Conservation (phyloP, 2,797 vertebrate genomes). For the Microchirus variegatus region DNA sequence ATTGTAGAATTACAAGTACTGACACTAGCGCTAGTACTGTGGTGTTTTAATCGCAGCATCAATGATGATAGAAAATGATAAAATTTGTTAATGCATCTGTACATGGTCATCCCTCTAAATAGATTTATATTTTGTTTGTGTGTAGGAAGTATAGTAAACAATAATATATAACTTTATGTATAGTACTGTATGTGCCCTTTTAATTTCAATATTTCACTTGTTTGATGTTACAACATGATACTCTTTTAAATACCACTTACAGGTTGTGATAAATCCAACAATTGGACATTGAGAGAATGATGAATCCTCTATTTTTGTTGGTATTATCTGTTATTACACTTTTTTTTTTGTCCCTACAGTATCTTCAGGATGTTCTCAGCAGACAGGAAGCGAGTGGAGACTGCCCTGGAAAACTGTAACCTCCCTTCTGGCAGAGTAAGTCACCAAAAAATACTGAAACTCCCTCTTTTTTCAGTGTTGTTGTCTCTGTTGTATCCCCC, state of each 20-base stretch:
- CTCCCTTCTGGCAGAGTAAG: constrained; percentile 96
- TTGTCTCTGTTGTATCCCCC: constrained; percentile 22
- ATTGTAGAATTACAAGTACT: not conserved
- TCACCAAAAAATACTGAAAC: constrained; percentile 35
- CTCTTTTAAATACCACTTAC: constrained; percentile 10
- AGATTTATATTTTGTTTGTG: too few species aligned
- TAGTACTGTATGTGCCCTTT: not conserved
- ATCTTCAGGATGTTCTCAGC: constrained; percentile 94
- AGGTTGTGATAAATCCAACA: constrained; percentile 8
- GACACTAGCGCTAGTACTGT: too few species aligned
- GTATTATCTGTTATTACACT: constrained; percentile 30
- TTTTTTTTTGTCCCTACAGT: constrained; percentile 74
- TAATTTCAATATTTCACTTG: not conserved
- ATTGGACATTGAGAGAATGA: constrained; percentile 17
- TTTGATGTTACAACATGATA: constrained; percentile 6
- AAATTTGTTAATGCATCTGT: not conserved
- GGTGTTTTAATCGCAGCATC: not conserved
- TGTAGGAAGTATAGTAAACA: not conserved
- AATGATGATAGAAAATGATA: constrained; percentile 7
- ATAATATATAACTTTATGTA: not conserved
- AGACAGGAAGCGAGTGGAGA: constrained; percentile 96
- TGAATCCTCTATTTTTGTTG: constrained; percentile 17
- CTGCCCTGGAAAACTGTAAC: constrained; percentile 92
- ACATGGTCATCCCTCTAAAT: not conserved
- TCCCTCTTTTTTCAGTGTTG: constrained; percentile 14